Conservation (phyloP, 2,888 invertebrate genomes). For the Marasmarcha lunaedactyla region DNA sequence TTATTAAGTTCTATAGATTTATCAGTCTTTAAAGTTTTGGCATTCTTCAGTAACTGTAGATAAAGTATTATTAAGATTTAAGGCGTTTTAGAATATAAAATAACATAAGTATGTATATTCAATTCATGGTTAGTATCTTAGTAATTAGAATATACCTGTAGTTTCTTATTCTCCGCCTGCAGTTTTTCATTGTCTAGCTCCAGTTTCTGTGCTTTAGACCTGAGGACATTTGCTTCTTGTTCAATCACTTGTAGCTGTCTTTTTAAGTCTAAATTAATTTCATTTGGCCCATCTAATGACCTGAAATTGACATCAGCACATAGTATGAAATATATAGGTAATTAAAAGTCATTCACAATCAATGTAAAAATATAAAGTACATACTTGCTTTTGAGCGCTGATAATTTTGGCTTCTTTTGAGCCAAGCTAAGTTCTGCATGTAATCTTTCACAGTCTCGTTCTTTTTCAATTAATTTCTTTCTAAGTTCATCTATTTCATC, state of each 20-base stretch:
- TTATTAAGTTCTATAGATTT: conserved; percentile 70
- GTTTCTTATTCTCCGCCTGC: conserved; percentile 77
- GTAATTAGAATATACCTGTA: conserved; percentile 50
- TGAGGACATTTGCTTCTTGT: conserved; percentile 78
- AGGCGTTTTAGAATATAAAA: background rate
- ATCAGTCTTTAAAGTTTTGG: conserved; percentile 65
- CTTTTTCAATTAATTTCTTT: conserved; percentile 84
- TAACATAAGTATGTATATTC: background rate
- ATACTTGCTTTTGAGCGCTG: conserved; percentile 74
- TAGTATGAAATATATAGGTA: too few species aligned
- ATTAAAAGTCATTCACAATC: too few species aligned
- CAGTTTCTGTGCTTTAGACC: conserved; percentile 75
- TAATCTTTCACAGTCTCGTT: conserved; percentile 82
- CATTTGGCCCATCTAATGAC: conserved; percentile 71
- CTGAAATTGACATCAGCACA: conserved; percentile 45
- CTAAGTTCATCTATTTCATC: conserved; percentile 80
- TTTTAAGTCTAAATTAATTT: conserved; percentile 76
- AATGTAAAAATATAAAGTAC: conserved; percentile 19
- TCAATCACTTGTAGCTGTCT: conserved; percentile 82
- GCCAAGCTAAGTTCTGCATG: conserved; percentile 76
- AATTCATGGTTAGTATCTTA: too few species aligned
- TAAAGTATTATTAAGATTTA: conserved; percentile 4
- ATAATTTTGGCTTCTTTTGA: conserved; percentile 73
- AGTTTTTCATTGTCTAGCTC: conserved; percentile 84
- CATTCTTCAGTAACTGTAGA: conserved; percentile 62